phyloP scores from a whole-genome alignment of 2,113 vertebrate genomes.

The Ciconia maguari region DNA sequence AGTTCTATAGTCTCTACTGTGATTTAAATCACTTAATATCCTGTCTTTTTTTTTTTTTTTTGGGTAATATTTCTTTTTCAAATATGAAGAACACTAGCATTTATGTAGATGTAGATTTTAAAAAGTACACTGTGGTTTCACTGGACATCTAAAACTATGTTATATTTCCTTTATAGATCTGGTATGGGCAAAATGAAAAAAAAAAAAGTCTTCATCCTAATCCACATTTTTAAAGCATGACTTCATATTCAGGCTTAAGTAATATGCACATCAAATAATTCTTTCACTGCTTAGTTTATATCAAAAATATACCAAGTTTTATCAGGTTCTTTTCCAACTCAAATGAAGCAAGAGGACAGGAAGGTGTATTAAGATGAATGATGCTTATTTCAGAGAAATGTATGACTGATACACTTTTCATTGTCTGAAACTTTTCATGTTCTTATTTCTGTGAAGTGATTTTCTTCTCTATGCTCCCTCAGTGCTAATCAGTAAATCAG shows the following conservation, averaged over 20 bases:
- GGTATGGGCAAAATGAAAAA: neutral
- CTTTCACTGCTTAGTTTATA: neutral
- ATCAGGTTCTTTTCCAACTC: neutral
- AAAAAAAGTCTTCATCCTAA: neutral
- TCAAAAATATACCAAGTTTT: neutral
- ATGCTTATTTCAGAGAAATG: neutral
- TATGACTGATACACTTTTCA: neutral
- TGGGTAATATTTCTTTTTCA: neutral
- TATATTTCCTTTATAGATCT: neutral
- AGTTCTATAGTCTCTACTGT: slow-evolving; percentile 16
- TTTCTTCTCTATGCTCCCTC: neutral
- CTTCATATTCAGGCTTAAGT: neutral
- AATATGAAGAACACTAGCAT: neutral
- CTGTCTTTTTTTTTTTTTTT: neutral
- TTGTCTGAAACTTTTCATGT: neutral
- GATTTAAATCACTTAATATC: slow-evolving; percentile 61
- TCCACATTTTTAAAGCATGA: neutral
- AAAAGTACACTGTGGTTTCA: neutral
- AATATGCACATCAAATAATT: neutral
- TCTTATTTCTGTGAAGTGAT: neutral
- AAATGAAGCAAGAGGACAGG: neutral
- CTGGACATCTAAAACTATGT: neutral
- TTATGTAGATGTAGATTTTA: neutral
- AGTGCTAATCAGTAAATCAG: neutral
- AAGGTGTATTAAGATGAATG: neutral